Evolutionary conservation across 2,888 invertebrate species (phyloP), one percentile per base, ranked within the genome.

Genomic region (Campoplex nolae): DNA sequence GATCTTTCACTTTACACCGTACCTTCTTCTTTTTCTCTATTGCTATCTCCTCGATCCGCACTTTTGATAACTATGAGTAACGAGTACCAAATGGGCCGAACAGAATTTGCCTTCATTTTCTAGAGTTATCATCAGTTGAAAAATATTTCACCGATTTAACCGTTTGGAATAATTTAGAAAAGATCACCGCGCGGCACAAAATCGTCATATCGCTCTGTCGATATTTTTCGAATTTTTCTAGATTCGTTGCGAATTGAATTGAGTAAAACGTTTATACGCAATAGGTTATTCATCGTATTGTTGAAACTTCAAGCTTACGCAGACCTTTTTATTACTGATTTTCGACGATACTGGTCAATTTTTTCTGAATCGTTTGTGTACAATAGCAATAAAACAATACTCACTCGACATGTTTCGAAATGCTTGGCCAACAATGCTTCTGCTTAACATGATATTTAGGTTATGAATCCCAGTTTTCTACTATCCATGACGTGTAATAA

Each of bases 401-500:
- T 87, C 89, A 93, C 93, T 91, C 42, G 92, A 90, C 93, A 93
- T 93, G 23, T 84, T 90, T 88, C 90, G 86, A 32, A 88, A 62
- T 8, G 85, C 73, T 86, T 89, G 89, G 18, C 77, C 89, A 28
- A 84, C 87, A 79, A 91, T 84, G 32, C 83, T 90, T 42, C 76
- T 76, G 56, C 85, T 79, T 58, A 89, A 83, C 90, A 92, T 91
- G 76, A 87, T 88, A 88, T 58, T 89, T 54, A 91, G 92, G 92
- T 93, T 92, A 93, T 89, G 91, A 89, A 48, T 65, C 65, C 45
- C 13, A 23, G 28, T 56, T 80, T 73, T 83, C 76, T 32, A 38
- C 48, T 65, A 42, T 45, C 71, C 48, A 54, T 13, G 35, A 38
- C 35, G 56, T 81, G 56, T 45, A 67, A 67, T 70, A 74, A 11